These are phyloP conservation scores for Poeciliopsis gracilis DNA, from an alignment of 2,797 vertebrate genomes.

Conservation along the genomic window DNA sequence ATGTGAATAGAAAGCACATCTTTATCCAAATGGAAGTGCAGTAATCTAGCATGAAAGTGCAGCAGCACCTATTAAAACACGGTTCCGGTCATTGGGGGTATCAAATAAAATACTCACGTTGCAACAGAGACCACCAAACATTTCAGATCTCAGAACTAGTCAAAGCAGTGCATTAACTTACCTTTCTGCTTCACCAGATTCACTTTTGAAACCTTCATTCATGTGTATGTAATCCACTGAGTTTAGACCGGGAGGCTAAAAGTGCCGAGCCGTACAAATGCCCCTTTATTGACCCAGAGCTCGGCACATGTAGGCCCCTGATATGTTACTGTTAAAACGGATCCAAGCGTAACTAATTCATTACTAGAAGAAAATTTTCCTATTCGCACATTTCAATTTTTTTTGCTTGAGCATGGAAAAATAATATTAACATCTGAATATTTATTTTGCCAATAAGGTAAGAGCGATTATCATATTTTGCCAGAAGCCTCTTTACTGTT, in stretches of 20 bases:
- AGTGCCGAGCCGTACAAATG: not conserved
- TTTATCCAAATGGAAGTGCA: conserved; percentile 19
- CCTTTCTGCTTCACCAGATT: not conserved
- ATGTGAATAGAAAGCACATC: conserved; percentile 35
- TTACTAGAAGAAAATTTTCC: no score
- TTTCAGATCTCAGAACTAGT: conserved; percentile 17
- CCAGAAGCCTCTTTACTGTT: no score
- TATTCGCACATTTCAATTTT: no score
- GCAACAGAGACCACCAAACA: conserved; percentile 13
- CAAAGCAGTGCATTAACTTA: conserved; percentile 12
- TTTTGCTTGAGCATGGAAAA: no score
- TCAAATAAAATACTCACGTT: conserved; percentile 3
- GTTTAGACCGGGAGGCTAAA: not conserved
- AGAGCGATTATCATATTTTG: not conserved
- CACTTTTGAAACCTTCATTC: not conserved
- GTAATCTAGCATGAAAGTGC: not conserved
- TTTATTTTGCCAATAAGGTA: not conserved
- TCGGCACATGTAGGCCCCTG: no score
- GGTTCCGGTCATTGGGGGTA: not conserved
- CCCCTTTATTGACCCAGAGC: not conserved
- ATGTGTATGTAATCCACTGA: not conserved
- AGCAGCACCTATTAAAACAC: not conserved
- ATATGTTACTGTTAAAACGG: not conserved
- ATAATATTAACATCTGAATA: not conserved
- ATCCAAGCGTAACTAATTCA: not conserved